phyloP scores from a whole-genome alignment of 2,797 vertebrate species.

The Phrynocephalus vlangalii region DNA sequence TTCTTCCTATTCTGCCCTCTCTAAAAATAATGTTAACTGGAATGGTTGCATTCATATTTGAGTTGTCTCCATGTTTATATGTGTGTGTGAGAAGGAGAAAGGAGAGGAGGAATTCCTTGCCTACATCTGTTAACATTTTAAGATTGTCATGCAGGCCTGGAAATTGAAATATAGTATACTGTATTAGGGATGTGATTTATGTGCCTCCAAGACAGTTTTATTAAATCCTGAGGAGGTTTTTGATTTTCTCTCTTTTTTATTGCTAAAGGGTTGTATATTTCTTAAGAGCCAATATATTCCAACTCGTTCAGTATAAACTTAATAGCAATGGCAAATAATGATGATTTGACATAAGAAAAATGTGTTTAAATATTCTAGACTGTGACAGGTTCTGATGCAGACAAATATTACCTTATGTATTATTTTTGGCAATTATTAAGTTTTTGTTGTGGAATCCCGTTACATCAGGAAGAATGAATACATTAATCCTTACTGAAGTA shows the following conservation, averaged over 20 bases:
- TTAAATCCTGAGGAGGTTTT: conserved; percentile 63
- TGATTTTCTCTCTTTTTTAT: conserved; percentile 38
- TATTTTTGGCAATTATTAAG: background rate
- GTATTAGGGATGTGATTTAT: conserved; percentile 60
- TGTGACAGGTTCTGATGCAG: conserved; percentile 45
- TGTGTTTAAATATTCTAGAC: conserved; percentile 35
- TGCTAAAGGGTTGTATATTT: conserved; percentile 27
- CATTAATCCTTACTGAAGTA: background rate
- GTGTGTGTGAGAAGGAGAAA: conserved; percentile 11
- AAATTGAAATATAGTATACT: conserved; percentile 63
- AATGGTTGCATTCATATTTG: conserved; percentile 13
- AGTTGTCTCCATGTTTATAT: background rate
- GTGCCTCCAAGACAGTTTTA: conserved; percentile 54
- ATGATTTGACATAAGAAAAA: conserved; percentile 49
- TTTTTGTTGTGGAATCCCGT: background rate
- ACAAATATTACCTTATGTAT: conserved; percentile 43
- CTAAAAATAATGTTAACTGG: conserved; percentile 31
- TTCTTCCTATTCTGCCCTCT: conserved; percentile 44
- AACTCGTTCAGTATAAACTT: conserved; percentile 45
- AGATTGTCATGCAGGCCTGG: conserved; percentile 57
- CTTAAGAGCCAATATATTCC: conserved; percentile 44
- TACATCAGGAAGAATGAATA: background rate
- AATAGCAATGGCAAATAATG: conserved; percentile 37
- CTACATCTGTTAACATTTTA: conserved; percentile 69
- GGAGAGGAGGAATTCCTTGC: conserved; percentile 32